These are phyloP conservation scores for Scopus umbretta DNA, from an alignment of 2,113 vertebrate genomes.

Conservation along the genomic window DNA sequence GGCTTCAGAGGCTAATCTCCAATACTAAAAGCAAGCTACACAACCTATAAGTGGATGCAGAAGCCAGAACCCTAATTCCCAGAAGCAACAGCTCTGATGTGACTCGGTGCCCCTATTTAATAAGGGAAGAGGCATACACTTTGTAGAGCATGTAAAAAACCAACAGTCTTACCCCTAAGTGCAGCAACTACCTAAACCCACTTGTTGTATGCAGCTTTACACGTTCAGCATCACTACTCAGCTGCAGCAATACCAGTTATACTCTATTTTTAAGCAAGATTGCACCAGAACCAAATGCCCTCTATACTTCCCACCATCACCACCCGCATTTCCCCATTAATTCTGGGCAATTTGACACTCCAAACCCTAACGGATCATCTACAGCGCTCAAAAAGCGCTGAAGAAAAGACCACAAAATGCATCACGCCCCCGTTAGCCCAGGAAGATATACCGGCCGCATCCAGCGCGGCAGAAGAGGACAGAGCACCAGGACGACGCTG, in stretches of 20 bases:
- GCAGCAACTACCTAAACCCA: neutral
- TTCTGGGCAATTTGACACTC: neutral
- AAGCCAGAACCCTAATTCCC: neutral
- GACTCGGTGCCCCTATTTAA: fast-evolving
- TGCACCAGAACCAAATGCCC: neutral
- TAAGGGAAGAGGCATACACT: neutral
- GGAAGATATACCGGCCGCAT: too few species aligned
- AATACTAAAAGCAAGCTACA: neutral
- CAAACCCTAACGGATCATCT: neutral
- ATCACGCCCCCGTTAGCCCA: fast-evolving
- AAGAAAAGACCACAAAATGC: neutral
- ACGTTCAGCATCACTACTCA: too few species aligned
- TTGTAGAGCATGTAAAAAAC: neutral
- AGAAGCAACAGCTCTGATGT: neutral
- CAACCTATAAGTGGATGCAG: neutral
- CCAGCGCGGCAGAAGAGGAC: neutral
- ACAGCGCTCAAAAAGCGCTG: neutral
- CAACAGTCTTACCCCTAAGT: neutral
- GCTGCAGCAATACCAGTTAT: neutral
- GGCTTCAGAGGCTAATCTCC: neutral
- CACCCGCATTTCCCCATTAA: neutral
- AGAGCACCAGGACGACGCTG: neutral
- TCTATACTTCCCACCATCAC: neutral
- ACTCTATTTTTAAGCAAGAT: neutral
- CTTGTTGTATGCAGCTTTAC: fast-evolving